These are phyloP conservation scores for Drosophila lacicola DNA, from an alignment of 2,888 invertebrate species.

Conservation along the genomic window DNA sequence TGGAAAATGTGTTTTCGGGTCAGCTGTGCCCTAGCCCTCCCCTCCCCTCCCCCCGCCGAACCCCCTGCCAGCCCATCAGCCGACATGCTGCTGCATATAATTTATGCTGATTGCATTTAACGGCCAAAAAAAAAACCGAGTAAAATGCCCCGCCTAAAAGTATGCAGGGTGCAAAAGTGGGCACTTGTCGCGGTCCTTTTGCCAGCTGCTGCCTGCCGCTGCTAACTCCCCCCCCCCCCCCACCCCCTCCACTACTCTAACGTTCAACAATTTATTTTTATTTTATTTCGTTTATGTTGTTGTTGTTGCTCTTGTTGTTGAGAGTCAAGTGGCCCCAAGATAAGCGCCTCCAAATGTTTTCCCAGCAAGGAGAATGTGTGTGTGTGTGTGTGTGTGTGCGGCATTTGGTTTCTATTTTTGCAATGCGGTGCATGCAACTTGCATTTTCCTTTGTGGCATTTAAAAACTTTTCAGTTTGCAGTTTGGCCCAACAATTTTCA, in stretches of 20 bases:
- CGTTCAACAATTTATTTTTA: conserved; percentile 72
- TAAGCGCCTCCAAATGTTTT: conserved; percentile 73
- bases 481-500: conserved; percentile 35
- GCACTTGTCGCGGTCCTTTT: conserved; percentile 69
- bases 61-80: conserved; percentile 1
- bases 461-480: conserved; percentile 46
- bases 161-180: conserved; percentile 58
- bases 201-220: conserved; percentile 9
- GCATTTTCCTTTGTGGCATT: conserved; percentile 50
- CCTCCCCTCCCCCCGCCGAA: background rate
- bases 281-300: conserved; percentile 61
- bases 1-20: conserved; percentile 83
- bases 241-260: background rate
- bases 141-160: conserved; percentile 41
- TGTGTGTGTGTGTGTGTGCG: conserved; percentile 17
- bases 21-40: conserved; percentile 70
- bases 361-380: conserved; percentile 37
- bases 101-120: conserved; percentile 82
- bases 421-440: conserved; percentile 56
- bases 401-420: conserved; percentile 50
- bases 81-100: conserved; percentile 62
- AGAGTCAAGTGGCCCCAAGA: conserved; percentile 75
- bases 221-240: background rate
- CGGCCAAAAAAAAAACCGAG: conserved; percentile 36
- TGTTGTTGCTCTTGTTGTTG: conserved; percentile 30